Percentiles rank a stretch among this genome's conserved stretches.
These are phyloP conservation scores for Macropis europaea DNA, from an alignment of 2,888 invertebrate species.

Conservation along the genomic window DNA sequence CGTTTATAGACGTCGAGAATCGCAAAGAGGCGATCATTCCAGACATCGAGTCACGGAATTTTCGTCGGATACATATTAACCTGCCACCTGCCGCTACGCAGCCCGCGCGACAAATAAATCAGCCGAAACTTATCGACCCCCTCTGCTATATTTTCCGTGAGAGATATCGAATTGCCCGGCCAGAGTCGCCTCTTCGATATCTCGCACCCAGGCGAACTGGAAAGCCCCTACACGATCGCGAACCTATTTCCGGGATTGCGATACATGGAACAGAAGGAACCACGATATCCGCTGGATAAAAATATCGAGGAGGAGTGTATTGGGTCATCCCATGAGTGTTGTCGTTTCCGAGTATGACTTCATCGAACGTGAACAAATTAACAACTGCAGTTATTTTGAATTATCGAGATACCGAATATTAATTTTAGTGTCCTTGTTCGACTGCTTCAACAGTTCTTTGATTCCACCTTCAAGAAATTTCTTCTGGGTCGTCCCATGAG, in stretches of 20 bases:
- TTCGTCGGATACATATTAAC: conserved; percentile 10
- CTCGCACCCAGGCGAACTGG: background rate
- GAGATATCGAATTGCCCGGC: conserved; percentile 16
- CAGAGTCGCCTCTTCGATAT: conserved; percentile 16
- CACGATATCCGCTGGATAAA: background rate
- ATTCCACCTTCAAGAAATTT: too few species aligned
- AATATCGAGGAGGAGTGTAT: background rate
- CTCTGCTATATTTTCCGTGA: background rate
- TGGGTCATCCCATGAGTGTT: too few species aligned
- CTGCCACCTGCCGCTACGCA: conserved; percentile 8
- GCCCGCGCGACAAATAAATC: conserved; percentile 22
- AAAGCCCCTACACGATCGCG: conserved; percentile 1
- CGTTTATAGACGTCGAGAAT: conserved; percentile 4
- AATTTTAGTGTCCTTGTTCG: too few species aligned
- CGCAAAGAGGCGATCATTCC: conserved; percentile 8
- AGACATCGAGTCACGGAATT: conserved; percentile 3
- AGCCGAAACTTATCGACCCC: conserved; percentile 4
- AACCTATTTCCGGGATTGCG: conserved; percentile 6
- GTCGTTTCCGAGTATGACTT: too few species aligned
- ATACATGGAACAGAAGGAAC: background rate
- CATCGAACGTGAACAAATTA: too few species aligned
- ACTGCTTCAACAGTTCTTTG: too few species aligned
- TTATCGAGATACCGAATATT: too few species aligned
- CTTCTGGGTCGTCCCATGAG: too few species aligned
- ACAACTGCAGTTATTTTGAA: too few species aligned